Conservation (phyloP, 2,797 vertebrate species). For the Menidia menidia region DNA sequence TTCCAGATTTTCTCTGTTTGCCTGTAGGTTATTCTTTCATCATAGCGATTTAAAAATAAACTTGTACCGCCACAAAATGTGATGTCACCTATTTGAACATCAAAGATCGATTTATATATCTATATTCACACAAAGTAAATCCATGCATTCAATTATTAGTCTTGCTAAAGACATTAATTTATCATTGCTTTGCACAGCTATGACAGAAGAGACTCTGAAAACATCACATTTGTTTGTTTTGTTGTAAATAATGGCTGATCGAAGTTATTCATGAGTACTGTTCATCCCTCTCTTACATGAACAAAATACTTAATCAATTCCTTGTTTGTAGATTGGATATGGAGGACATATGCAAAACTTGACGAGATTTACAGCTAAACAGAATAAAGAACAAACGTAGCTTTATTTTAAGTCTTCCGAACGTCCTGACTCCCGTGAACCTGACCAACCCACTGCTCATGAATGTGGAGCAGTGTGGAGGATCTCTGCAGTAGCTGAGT, state of each 20-base stretch:
- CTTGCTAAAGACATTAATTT: too few species aligned
- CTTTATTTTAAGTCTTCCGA: slow-evolving; percentile 14
- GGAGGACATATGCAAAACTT: too few species aligned
- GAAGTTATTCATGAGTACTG: background rate
- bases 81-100: too few species aligned
- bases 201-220: background rate
- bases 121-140: too few species aligned
- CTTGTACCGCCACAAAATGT: too few species aligned
- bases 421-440: background rate
- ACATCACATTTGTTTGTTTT: background rate
- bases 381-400: background rate
- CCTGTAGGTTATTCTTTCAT: background rate
- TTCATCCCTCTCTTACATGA: too few species aligned
- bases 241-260: background rate
- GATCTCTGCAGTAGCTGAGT: slow-evolving; percentile 19
- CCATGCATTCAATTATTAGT: too few species aligned
- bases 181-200: too few species aligned
- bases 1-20: background rate
- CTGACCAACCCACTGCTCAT: slow-evolving; percentile 2
- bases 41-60: too few species aligned
- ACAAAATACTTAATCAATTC: background rate
- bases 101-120: too few species aligned
- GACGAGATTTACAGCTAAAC: slow-evolving; percentile 9
- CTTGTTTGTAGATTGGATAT: background rate
- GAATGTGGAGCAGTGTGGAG: slow-evolving; percentile 44